Base-by-base conservation (phyloP, 2,797 vertebrate genomes). In the Calcarius lapponicus region DNA sequence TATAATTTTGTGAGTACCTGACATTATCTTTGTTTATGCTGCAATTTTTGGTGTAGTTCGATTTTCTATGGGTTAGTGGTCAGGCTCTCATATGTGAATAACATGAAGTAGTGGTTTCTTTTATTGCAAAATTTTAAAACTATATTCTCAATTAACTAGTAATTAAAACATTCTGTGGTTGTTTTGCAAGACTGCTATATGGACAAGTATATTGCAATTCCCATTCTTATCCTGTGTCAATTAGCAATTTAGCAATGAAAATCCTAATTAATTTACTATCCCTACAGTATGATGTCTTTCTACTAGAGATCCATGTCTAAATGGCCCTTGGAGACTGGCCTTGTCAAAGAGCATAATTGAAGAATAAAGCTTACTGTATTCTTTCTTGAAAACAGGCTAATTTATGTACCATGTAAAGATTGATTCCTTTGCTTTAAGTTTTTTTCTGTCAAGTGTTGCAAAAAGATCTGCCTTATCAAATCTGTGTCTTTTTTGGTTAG, bases 171-270 rank as follows among this genome's bases (percentile, higher is more conserved):
- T 51, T 92, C 40, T n/a, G 12, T 67, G 29, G 5, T 50, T 86
- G 24, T 72, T 83, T 72, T 61, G 36, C 38, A 73, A 51, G 64
- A 48, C 17, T 78, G 16, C 40, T 81, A 17, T 80, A 25, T 51
- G 36, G 32, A 80, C 50, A 85, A 78, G 40, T 82, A 72, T 72
- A 67, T 80, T 95, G 75, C 28, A 73, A 42, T 70, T 93, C 14
- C 22, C 5, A 32, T 91, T 92, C n/a, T 87, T 80, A 69, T 32
- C 14, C 13, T 3, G 5, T 71, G 57, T 92, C 47, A 84, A 28
- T 94, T 90, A 74, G 50, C 72, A 80, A 32, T 88, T 92, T 72
- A 84, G 32, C 18, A 62, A 26, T 72, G 57, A 86, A 92, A 94
- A 94, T 53, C 5, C 3, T 65, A 80, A 82, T 92, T 94, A 86